Percentiles rank a stretch among this genome's conserved stretches.
These are phyloP conservation scores for Dichetophora obliterata DNA, from an alignment of 2,888 invertebrate genomes.

Conservation along the genomic window DNA sequence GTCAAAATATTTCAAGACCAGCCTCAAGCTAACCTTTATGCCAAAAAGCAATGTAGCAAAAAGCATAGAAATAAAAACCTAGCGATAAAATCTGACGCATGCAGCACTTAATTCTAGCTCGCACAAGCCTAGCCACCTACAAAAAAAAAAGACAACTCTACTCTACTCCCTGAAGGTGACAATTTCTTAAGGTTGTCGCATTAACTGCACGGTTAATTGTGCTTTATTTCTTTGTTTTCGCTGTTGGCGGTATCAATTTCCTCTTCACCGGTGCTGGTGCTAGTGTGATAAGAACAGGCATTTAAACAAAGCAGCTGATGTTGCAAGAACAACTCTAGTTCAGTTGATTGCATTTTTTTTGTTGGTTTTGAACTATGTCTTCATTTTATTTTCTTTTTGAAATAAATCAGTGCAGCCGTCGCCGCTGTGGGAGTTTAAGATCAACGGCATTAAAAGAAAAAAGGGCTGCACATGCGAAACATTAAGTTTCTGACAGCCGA, in stretches of 20 bases:
- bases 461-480: background rate
- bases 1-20: too few relatives aligned
- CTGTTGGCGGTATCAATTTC: background rate
- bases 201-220: background rate
- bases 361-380: too few relatives aligned
- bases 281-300: too few relatives aligned
- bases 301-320: background rate
- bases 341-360: background rate
- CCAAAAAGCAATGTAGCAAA: too few relatives aligned
- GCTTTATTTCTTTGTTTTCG: background rate
- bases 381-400: too few relatives aligned
- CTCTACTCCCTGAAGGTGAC: background rate
- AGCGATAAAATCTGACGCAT: too few relatives aligned
- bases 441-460: background rate
- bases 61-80: too few relatives aligned
- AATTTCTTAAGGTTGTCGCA: background rate
- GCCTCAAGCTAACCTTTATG: too few relatives aligned
- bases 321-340: constrained; percentile 1
- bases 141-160: too few relatives aligned
- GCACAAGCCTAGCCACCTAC: too few relatives aligned
- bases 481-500: constrained; percentile 7
- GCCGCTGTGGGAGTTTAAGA: constrained; percentile 24
- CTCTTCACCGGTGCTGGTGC: background rate
- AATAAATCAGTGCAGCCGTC: constrained; percentile 9
- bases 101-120: too few relatives aligned